phyloP scores from a whole-genome alignment of 2,888 invertebrate species.

The Caenorhabditis panamensis region DNA sequence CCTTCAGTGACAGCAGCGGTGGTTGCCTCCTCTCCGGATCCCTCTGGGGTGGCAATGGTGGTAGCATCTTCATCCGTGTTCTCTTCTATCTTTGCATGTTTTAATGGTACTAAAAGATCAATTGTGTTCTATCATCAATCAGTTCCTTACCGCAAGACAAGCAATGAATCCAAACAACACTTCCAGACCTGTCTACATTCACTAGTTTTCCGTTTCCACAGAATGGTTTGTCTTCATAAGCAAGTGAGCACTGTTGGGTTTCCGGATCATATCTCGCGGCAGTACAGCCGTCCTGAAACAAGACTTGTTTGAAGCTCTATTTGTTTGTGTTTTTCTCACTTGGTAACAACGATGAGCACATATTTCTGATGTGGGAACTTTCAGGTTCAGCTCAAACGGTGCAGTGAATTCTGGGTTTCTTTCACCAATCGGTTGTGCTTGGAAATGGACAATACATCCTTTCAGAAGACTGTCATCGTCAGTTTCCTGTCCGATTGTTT shows the following conservation, averaged over 20 bases:
- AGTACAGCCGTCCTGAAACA: conserved; percentile 76
- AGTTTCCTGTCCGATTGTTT: conserved; percentile 40
- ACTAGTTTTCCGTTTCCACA: conserved; percentile 66
- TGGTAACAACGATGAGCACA: conserved; percentile 76
- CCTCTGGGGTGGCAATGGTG: conserved; percentile 36
- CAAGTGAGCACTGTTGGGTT: conserved; percentile 68
- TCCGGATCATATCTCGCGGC: conserved; percentile 71
- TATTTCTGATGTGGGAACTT: conserved; percentile 67
- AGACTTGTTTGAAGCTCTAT: conserved; percentile 1
- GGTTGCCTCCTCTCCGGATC: conserved; percentile 53
- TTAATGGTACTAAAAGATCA: conserved; percentile 61
- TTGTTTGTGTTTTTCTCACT: conserved; percentile 2
- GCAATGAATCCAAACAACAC: conserved; percentile 74
- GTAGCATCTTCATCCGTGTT: conserved; percentile 50
- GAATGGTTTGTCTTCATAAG: conserved; percentile 73
- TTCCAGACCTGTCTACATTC: conserved; percentile 55
- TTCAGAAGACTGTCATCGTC: conserved; percentile 57
- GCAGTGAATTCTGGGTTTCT: conserved; percentile 69
- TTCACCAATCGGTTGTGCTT: conserved; percentile 67
- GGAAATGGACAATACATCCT: conserved; percentile 76
- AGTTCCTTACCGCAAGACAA: conserved; percentile 70
- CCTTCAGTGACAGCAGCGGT: conserved; percentile 21
- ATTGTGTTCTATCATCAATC: not conserved
- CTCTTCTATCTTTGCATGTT: conserved; percentile 35
- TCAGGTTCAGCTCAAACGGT: conserved; percentile 67